phyloP scores from a whole-genome alignment of 2,113 vertebrate species.

The Cranoglanis bouderius region DNA sequence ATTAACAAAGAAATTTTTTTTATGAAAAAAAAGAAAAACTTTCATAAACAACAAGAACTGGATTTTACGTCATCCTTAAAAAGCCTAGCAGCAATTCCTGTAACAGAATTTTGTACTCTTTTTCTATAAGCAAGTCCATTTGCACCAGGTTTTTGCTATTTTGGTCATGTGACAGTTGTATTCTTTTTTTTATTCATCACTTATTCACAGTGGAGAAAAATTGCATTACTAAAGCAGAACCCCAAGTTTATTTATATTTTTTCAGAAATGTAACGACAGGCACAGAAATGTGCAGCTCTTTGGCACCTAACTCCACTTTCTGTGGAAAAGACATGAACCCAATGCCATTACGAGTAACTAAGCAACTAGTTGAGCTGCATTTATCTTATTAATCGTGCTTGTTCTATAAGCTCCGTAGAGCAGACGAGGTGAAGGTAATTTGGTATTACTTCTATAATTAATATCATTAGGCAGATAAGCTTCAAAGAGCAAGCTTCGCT shows the following conservation, averaged over 20 bases:
- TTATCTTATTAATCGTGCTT: not conserved
- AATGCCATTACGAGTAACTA: not conserved
- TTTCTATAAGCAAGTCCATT: not conserved
- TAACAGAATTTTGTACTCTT: not conserved
- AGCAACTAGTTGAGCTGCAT: not conserved
- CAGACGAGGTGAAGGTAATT: not conserved
- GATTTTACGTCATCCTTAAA: not conserved
- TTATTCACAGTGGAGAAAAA: not conserved
- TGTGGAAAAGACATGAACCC: not conserved
- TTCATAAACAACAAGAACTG: too few relatives aligned
- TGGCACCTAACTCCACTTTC: not conserved
- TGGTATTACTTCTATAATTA: not conserved
- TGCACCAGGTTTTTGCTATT: not conserved
- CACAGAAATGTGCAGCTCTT: not conserved
- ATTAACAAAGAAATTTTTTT: too few relatives aligned
- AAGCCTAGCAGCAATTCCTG: not conserved
- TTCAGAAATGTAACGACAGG: not conserved
- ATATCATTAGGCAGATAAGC: not conserved
- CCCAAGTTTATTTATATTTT: not conserved
- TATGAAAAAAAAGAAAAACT: too few relatives aligned
- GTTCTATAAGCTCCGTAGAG: not conserved
- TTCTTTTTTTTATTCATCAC: not conserved
- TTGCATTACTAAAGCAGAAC: not conserved
- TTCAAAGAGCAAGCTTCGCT: not conserved
- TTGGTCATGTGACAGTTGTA: not conserved